Base-by-base conservation (phyloP, 2,888 invertebrate genomes). In the Phengaris arion region DNA sequence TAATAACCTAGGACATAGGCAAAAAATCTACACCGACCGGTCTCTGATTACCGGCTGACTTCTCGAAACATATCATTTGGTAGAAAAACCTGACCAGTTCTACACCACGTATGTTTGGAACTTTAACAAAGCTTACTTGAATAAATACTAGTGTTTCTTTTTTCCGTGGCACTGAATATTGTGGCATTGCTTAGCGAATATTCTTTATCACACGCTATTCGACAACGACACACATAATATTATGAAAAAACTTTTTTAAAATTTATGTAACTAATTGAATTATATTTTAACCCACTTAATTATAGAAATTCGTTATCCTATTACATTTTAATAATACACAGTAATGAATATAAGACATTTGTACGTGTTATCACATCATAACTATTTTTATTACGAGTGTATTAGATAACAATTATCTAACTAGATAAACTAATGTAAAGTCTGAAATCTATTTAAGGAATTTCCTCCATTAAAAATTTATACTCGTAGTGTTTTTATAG, bases 41-140 rank as follows among this genome's bases (percentile, higher is more conserved):
- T 81, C 81, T 77, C 77, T 80, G 81, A 82, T 81, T 82, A 80
- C 77, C 76, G 68, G n/a, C n/a, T n/a, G n/a, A 79, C 77, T 80
- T 81, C 81, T 81, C 76, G 79, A 79, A 79, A 79, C 77, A 75
- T 79, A 79, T 79, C 78, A 81, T 79, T 79, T 79, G 74, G 74
- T 74, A 77, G 78, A 79, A 80, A 79, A 80, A 72, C 52, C 22
- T 13, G 52, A 77, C 77, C 64, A 74, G 76, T 74, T 79, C 22
- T 51, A 70, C 48, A 48, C 51, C 46, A 55, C 45, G n/a, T 74
- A 57, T 59, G n/a, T 15, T 35, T 46, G 46, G 15, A 74, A 74
- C 57, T 57, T 46, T 57, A 74, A 55, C 46, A 57, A 74, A 35
- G 57, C 15, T 57, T n/a, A 51, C 57, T 59, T 59, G 59, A 45